These are phyloP conservation scores for Bovichtus variegatus DNA, from an alignment of 2,797 vertebrate genomes.

Conservation along the genomic window DNA sequence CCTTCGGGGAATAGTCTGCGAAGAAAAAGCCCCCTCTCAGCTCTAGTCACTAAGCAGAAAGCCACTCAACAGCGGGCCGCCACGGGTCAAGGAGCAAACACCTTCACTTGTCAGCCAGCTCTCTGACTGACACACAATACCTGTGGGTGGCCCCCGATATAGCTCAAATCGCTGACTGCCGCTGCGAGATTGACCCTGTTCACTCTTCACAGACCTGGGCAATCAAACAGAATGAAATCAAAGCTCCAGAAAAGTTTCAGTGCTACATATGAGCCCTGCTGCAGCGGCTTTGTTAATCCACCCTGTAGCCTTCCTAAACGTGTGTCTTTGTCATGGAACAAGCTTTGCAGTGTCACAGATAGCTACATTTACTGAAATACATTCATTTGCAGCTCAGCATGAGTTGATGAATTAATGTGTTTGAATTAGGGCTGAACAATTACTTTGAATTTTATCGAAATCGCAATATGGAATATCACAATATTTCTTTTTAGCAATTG, in stretches of 20 bases:
- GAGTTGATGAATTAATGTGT: neutral
- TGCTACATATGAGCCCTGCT: neutral
- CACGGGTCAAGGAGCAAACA: constrained; percentile 80
- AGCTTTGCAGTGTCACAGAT: constrained; percentile 15
- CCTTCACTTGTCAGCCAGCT: constrained; percentile 71
- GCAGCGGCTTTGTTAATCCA: constrained; percentile 39
- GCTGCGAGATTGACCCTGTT: constrained; percentile 35
- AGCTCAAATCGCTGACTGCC: constrained; percentile 39
- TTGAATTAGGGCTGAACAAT: too few species aligned
- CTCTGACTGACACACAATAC: constrained; percentile 69
- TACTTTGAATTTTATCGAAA: too few species aligned
- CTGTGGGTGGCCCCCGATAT: constrained; percentile 54
- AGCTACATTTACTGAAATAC: neutral
- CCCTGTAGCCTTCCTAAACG: constrained; percentile 9
- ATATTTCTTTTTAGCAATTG: too few species aligned
- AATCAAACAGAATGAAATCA: constrained; percentile 54
- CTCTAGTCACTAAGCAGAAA: constrained; percentile 58
- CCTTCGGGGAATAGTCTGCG: constrained; percentile 39
- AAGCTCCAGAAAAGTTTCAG: constrained; percentile 29
- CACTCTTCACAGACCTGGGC: constrained; percentile 31
- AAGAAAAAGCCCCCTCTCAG: constrained; percentile 39
- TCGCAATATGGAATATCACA: too few species aligned
- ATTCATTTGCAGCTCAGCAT: constrained; percentile 17
- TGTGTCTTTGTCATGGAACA: neutral
- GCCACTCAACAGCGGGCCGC: constrained; percentile 60